Conservation (phyloP, 92 coral and sea anemone genomes). For the Siderastrea radians region DNA sequence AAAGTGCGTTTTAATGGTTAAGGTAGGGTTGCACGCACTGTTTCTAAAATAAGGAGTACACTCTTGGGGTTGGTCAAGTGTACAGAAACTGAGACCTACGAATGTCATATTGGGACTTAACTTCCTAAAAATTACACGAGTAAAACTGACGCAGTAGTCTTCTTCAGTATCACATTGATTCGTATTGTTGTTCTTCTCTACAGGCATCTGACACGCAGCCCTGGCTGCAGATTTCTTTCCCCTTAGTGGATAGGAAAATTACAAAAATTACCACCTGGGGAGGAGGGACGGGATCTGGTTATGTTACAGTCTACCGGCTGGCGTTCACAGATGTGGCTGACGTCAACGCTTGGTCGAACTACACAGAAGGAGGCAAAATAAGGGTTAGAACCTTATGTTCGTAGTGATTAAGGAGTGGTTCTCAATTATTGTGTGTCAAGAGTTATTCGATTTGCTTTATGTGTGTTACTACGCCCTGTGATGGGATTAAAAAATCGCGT, state of each 20-base stretch:
- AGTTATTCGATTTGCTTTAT: too few species aligned
- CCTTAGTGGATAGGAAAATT: constrained; percentile 54
- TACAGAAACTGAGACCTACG: too few species aligned
- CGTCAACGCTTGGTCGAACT: constrained; percentile 69
- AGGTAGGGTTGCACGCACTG: too few species aligned
- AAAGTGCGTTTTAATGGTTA: too few species aligned
- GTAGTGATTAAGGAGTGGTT: too few species aligned
- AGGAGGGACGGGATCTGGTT: constrained; percentile 50
- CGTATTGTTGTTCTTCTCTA: background rate
- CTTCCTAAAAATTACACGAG: too few species aligned
- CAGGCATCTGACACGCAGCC: constrained; percentile 41
- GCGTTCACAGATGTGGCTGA: constrained; percentile 50
- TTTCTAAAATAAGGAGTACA: too few species aligned
- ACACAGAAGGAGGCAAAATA: constrained; percentile 67
- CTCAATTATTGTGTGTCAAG: too few species aligned
- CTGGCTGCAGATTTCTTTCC: constrained; percentile 79
- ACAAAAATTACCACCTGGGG: constrained; percentile 83
- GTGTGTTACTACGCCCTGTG: too few species aligned
- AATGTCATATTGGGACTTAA: too few species aligned
- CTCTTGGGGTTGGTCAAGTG: too few species aligned
- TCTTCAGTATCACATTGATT: background rate
- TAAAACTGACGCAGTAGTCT: background rate
- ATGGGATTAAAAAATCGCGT: too few species aligned
- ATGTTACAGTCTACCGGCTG: constrained; percentile 75
- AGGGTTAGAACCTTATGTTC: constrained; percentile 50